phyloP scores from a whole-genome alignment of 2,797 vertebrate species.

The Triplophysa yarkandensis region DNA sequence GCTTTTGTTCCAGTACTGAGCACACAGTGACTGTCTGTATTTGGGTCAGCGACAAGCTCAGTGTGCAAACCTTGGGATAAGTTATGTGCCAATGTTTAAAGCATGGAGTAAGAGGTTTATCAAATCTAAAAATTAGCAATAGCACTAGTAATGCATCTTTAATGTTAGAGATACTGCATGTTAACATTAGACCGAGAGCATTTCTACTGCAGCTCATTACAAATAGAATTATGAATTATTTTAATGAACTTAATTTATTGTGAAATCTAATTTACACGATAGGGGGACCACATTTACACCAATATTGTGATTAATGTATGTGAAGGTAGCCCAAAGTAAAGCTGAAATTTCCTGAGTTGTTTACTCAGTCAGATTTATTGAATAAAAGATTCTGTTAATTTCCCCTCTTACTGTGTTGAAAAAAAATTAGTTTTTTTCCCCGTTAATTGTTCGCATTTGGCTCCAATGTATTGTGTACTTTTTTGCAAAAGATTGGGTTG shows the following conservation, averaged over 20 bases:
- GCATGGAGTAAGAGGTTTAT: neutral
- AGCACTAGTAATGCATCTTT: neutral
- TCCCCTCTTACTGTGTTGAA: neutral
- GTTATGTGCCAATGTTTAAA: neutral
- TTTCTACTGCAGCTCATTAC: neutral
- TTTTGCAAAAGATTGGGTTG: neutral
- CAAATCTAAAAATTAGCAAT: neutral
- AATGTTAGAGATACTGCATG: neutral
- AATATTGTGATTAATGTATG: neutral
- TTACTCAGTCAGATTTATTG: neutral
- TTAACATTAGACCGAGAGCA: neutral
- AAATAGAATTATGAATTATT: too few relatives aligned
- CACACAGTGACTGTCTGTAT: neutral
- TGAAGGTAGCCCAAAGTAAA: neutral
- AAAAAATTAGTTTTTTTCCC: too few relatives aligned
- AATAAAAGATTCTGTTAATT: neutral
- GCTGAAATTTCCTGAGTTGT: neutral
- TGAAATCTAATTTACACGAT: constrained; percentile 1
- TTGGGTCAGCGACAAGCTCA: neutral
- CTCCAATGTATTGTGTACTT: neutral
- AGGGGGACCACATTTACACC: neutral
- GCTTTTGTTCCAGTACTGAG: constrained; percentile 12
- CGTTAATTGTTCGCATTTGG: too few relatives aligned
- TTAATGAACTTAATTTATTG: neutral
- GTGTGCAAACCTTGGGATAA: neutral